Percentiles rank a stretch among this genome's conserved stretches.
Evolutionary conservation across 64 coral and sea anemone species (phyloP).

Genomic region (Stichodactyla mertensii): DNA sequence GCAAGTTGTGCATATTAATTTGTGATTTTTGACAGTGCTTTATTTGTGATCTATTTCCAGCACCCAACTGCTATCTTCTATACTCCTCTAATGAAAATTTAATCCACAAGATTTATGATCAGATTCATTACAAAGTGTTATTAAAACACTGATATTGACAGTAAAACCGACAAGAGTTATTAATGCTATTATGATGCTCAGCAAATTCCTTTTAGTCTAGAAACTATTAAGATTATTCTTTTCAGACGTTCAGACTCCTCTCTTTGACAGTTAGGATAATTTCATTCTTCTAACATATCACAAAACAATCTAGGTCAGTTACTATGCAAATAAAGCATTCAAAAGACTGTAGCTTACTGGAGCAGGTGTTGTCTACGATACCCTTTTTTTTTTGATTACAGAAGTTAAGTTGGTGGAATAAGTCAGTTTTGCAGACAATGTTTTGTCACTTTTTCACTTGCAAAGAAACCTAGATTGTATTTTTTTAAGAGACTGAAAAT

Average conservation of each 20-base stretch:
- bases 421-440: too few species aligned
- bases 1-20: too few species aligned
- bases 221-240: not conserved
- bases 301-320: not conserved
- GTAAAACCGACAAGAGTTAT: not conserved
- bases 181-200: not conserved
- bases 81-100: not conserved
- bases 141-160: not conserved
- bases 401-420: not conserved
- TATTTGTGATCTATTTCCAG: too few species aligned
- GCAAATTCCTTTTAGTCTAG: not conserved
- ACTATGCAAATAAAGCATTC: not conserved
- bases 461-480: too few species aligned
- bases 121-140: not conserved
- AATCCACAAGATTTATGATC: not conserved
- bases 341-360: not conserved
- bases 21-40: too few species aligned
- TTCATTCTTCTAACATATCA: not conserved
- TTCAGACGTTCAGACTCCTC: not conserved
- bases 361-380: not conserved
- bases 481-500: too few species aligned
- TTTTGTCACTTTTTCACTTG: too few species aligned
- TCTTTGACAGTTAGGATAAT: not conserved
- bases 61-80: not conserved
- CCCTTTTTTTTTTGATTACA: too few species aligned